Base-by-base conservation (phyloP, 2,797 vertebrate species). In the Pagetopsis macropterus region DNA sequence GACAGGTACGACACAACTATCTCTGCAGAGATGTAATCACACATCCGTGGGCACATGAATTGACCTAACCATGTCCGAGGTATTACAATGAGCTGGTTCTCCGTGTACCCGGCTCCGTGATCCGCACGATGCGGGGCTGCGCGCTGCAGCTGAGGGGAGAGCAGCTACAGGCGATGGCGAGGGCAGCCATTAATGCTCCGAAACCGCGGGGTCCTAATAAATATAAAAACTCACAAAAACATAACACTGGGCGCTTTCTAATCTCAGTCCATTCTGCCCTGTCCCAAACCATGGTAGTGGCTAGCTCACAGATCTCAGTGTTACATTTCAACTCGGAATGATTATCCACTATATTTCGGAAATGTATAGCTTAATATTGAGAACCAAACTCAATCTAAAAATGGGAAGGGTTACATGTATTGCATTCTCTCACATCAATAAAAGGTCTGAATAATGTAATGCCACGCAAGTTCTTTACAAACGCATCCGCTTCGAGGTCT, bases 131-230 rank as follows among this genome's bases (percentile, higher is more conserved):
- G 55, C 7, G 16, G 70, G 77, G 21, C 58, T 78, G 70, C 51
- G 69, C 70, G 77, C 82, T 79, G 66, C 75, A 69, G 76, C 80
- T 57, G 40, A 61, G 65, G 37, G 62, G 54, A 70, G 61, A 65
- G 50, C 45, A 65, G 75, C 51, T 48, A 83, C 78, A 70, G 84
- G 83, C 59, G 76, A 68, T 58, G 59, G 64, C 21, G 19, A 52
- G 69, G 84, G 68, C 87, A 88, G 83, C 84, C 88, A 86, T 90
- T 90, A 71, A 63, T 84, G 61, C 69, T 79, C 50, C n/a, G 56
- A 49, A 57, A 84, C 71, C 27, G 41, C 60, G 27, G 69, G 78
- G 58, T 77, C 81, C 81, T 76, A 19, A 16, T 50, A 17, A 44
- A 76, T 71, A 41, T 44, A 52, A 66, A 62, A 16, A 17, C 41